Conservation (phyloP, 1,140 invertebrate species). For the Zeugodacus cucurbitae region DNA sequence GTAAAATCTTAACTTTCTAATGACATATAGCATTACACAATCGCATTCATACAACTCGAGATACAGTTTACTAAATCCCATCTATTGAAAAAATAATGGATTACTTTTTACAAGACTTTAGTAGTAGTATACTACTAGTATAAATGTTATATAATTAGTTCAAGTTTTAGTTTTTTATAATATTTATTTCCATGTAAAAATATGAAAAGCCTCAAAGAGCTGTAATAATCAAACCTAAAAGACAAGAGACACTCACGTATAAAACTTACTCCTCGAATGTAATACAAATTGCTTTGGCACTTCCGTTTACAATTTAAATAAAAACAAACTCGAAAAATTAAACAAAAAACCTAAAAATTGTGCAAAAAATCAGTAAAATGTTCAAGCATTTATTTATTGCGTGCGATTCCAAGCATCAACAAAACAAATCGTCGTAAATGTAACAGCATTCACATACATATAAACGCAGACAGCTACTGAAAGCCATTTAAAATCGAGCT, state of each 20-base stretch:
- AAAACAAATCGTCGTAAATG: background rate
- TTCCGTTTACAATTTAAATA: constrained; percentile 29
- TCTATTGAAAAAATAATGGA: no score
- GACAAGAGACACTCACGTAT: background rate
- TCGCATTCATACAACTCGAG: no score
- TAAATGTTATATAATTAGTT: no score
- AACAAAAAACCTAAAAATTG: background rate
- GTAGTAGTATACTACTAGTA: no score
- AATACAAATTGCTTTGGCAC: background rate
- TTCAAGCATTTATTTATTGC: constrained; percentile 7
- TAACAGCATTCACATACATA: background rate
- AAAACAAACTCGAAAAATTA: background rate
- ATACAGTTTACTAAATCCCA: no score
- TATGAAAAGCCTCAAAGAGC: no score
- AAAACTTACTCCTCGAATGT: background rate
- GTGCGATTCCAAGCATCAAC: background rate
- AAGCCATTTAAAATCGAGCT: background rate
- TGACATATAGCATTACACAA: no score
- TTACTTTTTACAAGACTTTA: no score
- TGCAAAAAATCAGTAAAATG: background rate
- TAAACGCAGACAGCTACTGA: background rate
- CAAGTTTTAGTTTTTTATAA: no score
- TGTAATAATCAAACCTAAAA: background rate
- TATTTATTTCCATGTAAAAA: no score
- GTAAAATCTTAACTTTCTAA: no score